A percentile compares a stretch with the other conserved stretches of the same genome.
Conservation (phyloP, 2,888 invertebrate genomes). For the Cyrtodaria siliqua region DNA sequence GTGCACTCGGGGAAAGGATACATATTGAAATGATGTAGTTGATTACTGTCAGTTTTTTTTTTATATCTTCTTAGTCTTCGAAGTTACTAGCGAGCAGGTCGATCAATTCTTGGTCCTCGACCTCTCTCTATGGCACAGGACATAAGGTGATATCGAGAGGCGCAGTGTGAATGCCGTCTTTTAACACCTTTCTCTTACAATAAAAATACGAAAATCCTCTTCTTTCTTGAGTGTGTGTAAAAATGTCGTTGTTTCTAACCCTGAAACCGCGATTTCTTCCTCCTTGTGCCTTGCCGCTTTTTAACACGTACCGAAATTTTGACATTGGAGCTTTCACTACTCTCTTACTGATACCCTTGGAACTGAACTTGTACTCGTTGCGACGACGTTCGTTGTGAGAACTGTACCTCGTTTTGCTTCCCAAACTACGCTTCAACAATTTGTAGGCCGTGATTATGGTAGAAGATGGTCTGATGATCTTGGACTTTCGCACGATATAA, state of each 20-base stretch:
- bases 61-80: too few species aligned
- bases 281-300: slow-evolving; percentile 4
- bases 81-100: slow-evolving; percentile 22
- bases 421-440: background rate
- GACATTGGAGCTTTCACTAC: slow-evolving; percentile 19
- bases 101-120: background rate
- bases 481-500: slow-evolving; percentile 41
- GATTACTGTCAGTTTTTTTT: too few species aligned
- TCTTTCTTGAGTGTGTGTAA: slow-evolving; percentile 25
- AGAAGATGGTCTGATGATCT: slow-evolving; percentile 1
- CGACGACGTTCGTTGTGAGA: background rate
- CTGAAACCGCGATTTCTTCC: slow-evolving; percentile 29
- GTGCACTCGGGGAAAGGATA: slow-evolving; percentile 45
- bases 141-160: slow-evolving; percentile 30
- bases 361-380: slow-evolving; percentile 43
- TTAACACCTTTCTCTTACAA: slow-evolving; percentile 35
- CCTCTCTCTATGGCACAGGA: slow-evolving; percentile 12
- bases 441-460: slow-evolving; percentile 13
- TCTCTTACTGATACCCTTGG: slow-evolving; percentile 35
- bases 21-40: slow-evolving; percentile 15
- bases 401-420: background rate
- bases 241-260: slow-evolving; percentile 39
- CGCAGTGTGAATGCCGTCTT: slow-evolving; percentile 34
- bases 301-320: slow-evolving; percentile 19
- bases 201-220: slow-evolving; percentile 44